phyloP scores from a whole-genome alignment of 2,797 vertebrate genomes.

The Ataeniobius toweri region DNA sequence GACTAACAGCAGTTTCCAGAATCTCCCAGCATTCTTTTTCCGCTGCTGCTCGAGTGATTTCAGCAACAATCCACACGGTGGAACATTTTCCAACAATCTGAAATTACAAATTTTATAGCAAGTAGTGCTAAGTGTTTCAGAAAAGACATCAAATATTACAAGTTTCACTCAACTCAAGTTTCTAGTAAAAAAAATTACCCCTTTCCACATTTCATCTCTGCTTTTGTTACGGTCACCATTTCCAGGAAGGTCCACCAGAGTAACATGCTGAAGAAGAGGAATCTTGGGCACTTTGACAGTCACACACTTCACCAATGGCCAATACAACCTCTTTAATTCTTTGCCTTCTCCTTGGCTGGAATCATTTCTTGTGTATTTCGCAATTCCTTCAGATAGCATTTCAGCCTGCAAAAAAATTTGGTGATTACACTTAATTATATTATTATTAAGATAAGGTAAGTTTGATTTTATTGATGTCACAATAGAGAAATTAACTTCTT shows the following conservation, averaged over 20 bases:
- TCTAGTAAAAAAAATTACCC: slow-evolving; percentile 28
- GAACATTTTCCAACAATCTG: slow-evolving; percentile 54
- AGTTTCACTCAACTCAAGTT: background rate
- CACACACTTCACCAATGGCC: slow-evolving; percentile 71
- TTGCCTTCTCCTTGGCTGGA: accelerated
- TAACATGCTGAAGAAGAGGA: slow-evolving; percentile 55
- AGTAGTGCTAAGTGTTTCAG: background rate
- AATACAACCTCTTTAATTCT: slow-evolving; percentile 33
- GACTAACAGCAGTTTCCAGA: slow-evolving; percentile 1
- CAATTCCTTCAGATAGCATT: slow-evolving; percentile 28
- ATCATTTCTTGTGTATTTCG: slow-evolving; percentile 37
- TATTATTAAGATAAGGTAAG: too few relatives aligned
- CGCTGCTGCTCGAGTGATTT: slow-evolving; percentile 13
- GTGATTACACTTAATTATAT: background rate
- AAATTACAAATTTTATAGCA: background rate
- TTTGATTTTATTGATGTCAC: too few relatives aligned
- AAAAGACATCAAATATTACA: background rate
- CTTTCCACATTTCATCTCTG: slow-evolving; percentile 68
- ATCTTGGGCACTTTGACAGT: slow-evolving; percentile 55
- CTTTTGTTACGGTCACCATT: slow-evolving; percentile 66
- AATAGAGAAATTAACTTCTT: too few relatives aligned
- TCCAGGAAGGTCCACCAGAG: slow-evolving; percentile 70
- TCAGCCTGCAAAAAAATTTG: slow-evolving; percentile 35
- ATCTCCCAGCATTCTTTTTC: slow-evolving; percentile 56
- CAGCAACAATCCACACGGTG: slow-evolving; percentile 56